Percentiles rank a stretch among this genome's conserved stretches.
phyloP scores from a whole-genome alignment of 2,113 vertebrate genomes.

The Tenrec ecaudatus region DNA sequence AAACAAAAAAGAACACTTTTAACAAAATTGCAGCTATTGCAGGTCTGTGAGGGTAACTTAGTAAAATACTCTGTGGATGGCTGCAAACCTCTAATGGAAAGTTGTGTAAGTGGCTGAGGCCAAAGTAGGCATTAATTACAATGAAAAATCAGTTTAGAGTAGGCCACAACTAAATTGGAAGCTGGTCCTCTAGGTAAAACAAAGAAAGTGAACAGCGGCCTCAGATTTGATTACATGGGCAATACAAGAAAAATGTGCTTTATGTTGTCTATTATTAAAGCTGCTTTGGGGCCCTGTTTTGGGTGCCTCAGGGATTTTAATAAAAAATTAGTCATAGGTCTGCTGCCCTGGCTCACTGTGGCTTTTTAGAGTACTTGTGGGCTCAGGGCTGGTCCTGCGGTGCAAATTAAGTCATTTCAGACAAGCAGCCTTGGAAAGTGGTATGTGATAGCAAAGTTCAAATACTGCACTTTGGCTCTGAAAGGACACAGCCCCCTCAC shows the following conservation, averaged over 20 bases:
- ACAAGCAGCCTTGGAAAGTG: slow-evolving; percentile 84
- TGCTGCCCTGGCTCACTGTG: slow-evolving; percentile 84
- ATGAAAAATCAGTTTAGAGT: slow-evolving; percentile 93
- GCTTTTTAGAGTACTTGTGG: slow-evolving; percentile 84
- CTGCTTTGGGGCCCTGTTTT: slow-evolving; percentile 89
- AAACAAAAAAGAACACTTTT: slow-evolving; percentile 73
- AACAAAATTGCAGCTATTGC: slow-evolving; percentile 85
- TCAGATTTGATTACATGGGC: slow-evolving; percentile 92
- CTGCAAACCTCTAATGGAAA: slow-evolving; percentile 91
- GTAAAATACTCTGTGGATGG: slow-evolving; percentile 86
- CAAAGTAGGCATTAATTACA: slow-evolving; percentile 94
- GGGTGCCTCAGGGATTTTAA: slow-evolving; percentile 91
- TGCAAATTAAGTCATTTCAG: slow-evolving; percentile 88
- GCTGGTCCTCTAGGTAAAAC: slow-evolving; percentile 93
- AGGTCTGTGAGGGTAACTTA: slow-evolving; percentile 83
- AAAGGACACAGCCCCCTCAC: slow-evolving; percentile 72
- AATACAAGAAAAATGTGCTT: slow-evolving; percentile 92
- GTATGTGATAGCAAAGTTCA: slow-evolving; percentile 85
- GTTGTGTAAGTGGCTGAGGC: slow-evolving; percentile 89
- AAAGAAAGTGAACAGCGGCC: slow-evolving; percentile 91
- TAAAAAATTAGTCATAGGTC: slow-evolving; percentile 92
- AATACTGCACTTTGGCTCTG: slow-evolving; percentile 74
- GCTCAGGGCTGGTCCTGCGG: slow-evolving; percentile 82
- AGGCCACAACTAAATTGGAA: slow-evolving; percentile 92
- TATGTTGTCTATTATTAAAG: slow-evolving; percentile 92